phyloP scores from a whole-genome alignment of 2,888 invertebrate genomes.

The Drosophila trichaetosa region DNA sequence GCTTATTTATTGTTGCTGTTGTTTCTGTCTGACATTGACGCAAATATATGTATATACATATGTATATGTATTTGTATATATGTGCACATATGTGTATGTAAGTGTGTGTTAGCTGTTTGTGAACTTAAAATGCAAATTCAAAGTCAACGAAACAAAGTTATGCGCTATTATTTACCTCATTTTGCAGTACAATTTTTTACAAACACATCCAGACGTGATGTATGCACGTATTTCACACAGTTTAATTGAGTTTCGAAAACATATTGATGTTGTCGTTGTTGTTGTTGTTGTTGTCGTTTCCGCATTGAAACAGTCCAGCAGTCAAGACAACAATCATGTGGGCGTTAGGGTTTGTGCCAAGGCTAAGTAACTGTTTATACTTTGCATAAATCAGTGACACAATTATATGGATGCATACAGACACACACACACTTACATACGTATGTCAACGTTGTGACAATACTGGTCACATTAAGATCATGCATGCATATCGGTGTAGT shows the following conservation, averaged over 20 bases:
- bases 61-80: not conserved
- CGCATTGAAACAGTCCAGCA: constrained; percentile 34
- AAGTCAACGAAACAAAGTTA: constrained; percentile 51
- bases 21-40: constrained; percentile 68
- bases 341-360: constrained; percentile 37
- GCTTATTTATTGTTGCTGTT: constrained; percentile 39
- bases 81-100: not conserved
- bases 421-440: not conserved
- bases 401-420: not conserved
- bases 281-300: constrained; percentile 21
- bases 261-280: not conserved
- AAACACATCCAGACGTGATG: constrained; percentile 3
- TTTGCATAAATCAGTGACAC: constrained; percentile 22
- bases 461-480: constrained; percentile 18
- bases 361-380: constrained; percentile 25
- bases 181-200: constrained; percentile 28
- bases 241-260: constrained; percentile 33
- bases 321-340: constrained; percentile 25
- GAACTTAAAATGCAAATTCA: constrained; percentile 64
- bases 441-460: constrained; percentile 14
- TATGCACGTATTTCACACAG: constrained; percentile 25
- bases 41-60: constrained; percentile 27
- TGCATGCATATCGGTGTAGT: not conserved
- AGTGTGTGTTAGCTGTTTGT: constrained; percentile 36
- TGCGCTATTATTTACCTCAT: constrained; percentile 30